A percentile compares a stretch with the other conserved stretches of the same genome.
phyloP scores from a whole-genome alignment of 2,888 invertebrate genomes.

The Monochamus alternatus region DNA sequence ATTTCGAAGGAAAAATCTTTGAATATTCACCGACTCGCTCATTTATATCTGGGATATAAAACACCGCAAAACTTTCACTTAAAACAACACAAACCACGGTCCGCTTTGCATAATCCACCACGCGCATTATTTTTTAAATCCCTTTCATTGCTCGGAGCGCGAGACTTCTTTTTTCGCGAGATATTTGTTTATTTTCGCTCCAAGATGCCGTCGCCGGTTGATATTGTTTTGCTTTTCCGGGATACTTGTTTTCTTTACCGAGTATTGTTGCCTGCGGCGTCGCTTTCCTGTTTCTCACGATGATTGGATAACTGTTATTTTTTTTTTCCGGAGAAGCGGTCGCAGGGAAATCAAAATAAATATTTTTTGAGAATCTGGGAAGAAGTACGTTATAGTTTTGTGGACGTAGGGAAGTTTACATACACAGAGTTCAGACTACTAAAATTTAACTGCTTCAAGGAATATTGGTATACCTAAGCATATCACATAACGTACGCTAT shows the following conservation, averaged over 20 bases:
- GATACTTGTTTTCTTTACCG: conserved; percentile 21
- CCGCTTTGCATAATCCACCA: conserved; percentile 19
- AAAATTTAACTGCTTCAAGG: no score
- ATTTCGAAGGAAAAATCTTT: neutral
- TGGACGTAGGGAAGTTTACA: no score
- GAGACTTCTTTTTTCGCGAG: conserved; percentile 1
- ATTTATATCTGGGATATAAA: neutral
- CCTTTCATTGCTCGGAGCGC: neutral
- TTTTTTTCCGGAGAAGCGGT: neutral
- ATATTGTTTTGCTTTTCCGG: conserved; percentile 20
- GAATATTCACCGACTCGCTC: neutral
- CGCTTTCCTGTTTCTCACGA: neutral
- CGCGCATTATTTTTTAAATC: conserved; percentile 24
- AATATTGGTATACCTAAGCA: no score
- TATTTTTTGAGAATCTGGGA: neutral
- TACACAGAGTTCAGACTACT: no score
- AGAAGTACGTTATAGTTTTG: no score
- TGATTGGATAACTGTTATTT: conserved; percentile 4
- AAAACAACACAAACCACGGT: conserved; percentile 10
- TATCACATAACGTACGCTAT: no score
- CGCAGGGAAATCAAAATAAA: neutral
- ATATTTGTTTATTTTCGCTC: conserved; percentile 24
- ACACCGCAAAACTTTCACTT: conserved; percentile 2
- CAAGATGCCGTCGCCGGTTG: conserved; percentile 14
- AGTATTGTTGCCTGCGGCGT: conserved; percentile 16